phyloP scores from a whole-genome alignment of 2,888 invertebrate genomes.

The Pomacea canaliculata region DNA sequence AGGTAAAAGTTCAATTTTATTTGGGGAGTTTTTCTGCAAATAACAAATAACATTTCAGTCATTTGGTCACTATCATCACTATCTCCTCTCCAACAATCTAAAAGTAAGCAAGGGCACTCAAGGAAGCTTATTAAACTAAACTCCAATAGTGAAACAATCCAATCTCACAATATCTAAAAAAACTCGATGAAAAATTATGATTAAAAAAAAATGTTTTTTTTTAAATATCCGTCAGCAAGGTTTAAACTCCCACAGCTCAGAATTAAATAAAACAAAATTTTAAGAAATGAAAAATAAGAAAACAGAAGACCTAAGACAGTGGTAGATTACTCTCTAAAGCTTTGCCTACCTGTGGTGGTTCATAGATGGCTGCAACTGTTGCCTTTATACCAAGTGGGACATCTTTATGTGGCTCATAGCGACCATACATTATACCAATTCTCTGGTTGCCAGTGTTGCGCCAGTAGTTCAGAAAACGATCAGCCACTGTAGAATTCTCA shows the following conservation, averaged over 20 bases:
- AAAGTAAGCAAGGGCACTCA: neutral
- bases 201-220: too few relatives aligned
- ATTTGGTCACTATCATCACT: neutral
- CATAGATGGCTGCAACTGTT: slow-evolving; percentile 93
- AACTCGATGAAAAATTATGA: neutral
- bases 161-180: neutral
- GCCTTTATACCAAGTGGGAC: slow-evolving; percentile 92
- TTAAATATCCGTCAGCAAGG: too few relatives aligned
- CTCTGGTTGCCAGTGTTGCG: slow-evolving; percentile 90
- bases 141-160: neutral
- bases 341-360: slow-evolving; percentile 86
- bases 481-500: slow-evolving; percentile 94
- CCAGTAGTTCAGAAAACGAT: slow-evolving; percentile 97
- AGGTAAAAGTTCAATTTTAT: slow-evolving; percentile 75
- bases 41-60: neutral
- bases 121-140: neutral
- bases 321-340: too few relatives aligned
- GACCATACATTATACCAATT: slow-evolving; percentile 91
- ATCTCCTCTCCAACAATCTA: too few relatives aligned
- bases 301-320: too few relatives aligned
- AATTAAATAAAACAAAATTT: too few relatives aligned
- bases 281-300: too few relatives aligned
- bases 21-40: slow-evolving; percentile 75
- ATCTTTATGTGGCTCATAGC: slow-evolving; percentile 90
- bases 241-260: too few relatives aligned